Conservation (phyloP, 2,888 invertebrate genomes). For the Caenorhabditis sp. region DNA sequence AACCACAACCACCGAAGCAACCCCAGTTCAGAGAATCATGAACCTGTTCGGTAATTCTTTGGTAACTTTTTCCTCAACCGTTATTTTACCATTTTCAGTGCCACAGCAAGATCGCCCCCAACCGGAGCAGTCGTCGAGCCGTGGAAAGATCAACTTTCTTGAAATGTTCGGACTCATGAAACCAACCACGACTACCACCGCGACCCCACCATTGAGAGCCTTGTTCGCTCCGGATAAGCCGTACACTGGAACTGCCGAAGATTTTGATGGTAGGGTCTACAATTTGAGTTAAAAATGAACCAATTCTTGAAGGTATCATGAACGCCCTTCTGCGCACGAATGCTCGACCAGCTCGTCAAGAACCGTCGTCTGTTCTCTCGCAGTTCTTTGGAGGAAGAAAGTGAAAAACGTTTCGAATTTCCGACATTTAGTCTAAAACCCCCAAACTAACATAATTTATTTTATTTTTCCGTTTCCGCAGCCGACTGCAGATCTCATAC, state of each 20-base stretch:
- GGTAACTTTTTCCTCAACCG: neutral
- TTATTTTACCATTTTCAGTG: conserved; percentile 45
- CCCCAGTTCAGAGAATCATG: conserved; percentile 57
- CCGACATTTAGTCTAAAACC: too few relatives aligned
- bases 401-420: conserved; percentile 1
- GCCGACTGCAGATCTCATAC: conserved; percentile 49
- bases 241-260: conserved; percentile 54
- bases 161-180: conserved; percentile 58
- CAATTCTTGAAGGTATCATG: conserved; percentile 55
- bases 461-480: conserved; percentile 9
- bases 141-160: conserved; percentile 52
- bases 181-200: conserved; percentile 60
- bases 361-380: conserved; percentile 57
- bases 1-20: conserved; percentile 51
- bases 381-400: conserved; percentile 61
- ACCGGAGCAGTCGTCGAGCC: conserved; percentile 46
- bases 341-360: conserved; percentile 60
- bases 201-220: conserved; percentile 59
- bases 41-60: conserved; percentile 41
- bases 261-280: conserved; percentile 42
- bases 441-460: conserved; percentile 16
- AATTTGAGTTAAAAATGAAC: neutral
- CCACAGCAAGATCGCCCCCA: conserved; percentile 47
- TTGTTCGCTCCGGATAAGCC: conserved; percentile 55
- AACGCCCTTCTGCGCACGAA: conserved; percentile 61